Conservation (phyloP, 2,888 invertebrate genomes). For the Macrosiphum euphorbiae region DNA sequence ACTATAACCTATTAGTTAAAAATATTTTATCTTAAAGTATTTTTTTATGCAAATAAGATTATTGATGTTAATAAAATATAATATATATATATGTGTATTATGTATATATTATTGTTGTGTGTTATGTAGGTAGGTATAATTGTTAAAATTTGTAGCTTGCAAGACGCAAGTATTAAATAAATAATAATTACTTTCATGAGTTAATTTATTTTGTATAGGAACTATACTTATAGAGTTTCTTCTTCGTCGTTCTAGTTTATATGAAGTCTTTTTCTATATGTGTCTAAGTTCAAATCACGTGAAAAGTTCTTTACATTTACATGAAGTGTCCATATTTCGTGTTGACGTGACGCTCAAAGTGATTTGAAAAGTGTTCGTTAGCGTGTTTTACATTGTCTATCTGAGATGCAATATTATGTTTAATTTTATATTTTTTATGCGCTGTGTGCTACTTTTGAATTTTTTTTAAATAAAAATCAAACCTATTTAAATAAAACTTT, state of each 20-base stretch:
- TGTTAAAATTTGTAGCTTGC: background rate
- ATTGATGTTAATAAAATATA: background rate
- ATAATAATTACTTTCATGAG: background rate
- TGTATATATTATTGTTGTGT: background rate
- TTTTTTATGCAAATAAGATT: background rate
- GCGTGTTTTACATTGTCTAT: constrained; percentile 52
- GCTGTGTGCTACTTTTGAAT: background rate
- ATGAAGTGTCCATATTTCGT: constrained; percentile 27
- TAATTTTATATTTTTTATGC: constrained; percentile 9
- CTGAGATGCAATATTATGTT: background rate
- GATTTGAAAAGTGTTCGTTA: constrained; percentile 56
- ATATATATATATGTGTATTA: background rate
- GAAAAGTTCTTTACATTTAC: constrained; percentile 40
- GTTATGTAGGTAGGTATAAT: background rate
- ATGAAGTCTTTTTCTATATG: background rate
- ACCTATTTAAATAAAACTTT: constrained; percentile 3
- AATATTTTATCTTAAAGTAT: background rate
- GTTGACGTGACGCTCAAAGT: constrained; percentile 55
- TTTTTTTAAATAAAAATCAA: constrained; percentile 25
- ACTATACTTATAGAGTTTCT: background rate
- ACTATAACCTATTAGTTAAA: background rate
- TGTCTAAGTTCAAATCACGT: constrained; percentile 14
- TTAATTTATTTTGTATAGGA: background rate
- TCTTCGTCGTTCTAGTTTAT: background rate
- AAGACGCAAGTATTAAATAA: background rate